Conservation (phyloP, 1,140 invertebrate genomes). For the Bombus turneri region DNA sequence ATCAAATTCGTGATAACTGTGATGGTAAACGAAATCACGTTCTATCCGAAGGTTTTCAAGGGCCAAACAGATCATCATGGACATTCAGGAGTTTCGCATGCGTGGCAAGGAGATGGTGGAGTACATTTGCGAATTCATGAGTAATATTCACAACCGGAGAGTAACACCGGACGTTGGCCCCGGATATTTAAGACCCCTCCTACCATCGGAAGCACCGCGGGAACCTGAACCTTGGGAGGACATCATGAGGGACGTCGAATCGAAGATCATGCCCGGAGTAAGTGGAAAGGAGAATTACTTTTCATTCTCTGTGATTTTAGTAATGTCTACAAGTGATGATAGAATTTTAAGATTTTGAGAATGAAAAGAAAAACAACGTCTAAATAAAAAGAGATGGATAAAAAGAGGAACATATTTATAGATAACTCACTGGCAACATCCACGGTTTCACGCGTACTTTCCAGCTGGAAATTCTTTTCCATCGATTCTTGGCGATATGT, state of each 20-base stretch:
- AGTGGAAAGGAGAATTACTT: slow-evolving; percentile 72
- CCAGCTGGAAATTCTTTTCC: slow-evolving; percentile 98
- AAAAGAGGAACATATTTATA: slow-evolving; percentile 72
- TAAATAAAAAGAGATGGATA: background rate
- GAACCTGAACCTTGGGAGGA: slow-evolving; percentile 94
- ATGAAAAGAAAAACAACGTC: background rate
- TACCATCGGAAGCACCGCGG: slow-evolving; percentile 93
- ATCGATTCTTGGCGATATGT: slow-evolving; percentile 98
- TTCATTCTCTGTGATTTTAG: background rate
- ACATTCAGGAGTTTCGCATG: slow-evolving; percentile 93
- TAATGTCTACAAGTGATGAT: too few relatives aligned
- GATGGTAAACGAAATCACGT: background rate
- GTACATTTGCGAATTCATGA: slow-evolving; percentile 98
- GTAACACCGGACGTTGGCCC: slow-evolving; percentile 96
- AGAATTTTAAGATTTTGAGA: background rate
- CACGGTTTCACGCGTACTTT: slow-evolving; percentile 99
- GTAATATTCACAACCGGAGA: slow-evolving; percentile 90
- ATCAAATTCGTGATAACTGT: background rate
- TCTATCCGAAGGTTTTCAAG: slow-evolving; percentile 3
- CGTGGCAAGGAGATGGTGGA: slow-evolving; percentile 98
- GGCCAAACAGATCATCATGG: slow-evolving; percentile 85
- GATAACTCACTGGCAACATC: slow-evolving; percentile 99
- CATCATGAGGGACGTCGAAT: slow-evolving; percentile 97
- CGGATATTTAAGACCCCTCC: slow-evolving; percentile 92
- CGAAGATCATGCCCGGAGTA: slow-evolving; percentile 98